Evolutionary conservation across 2,888 invertebrate species (phyloP), one percentile per base, ranked within the genome.

Genomic region (Antheraea assamensis): DNA sequence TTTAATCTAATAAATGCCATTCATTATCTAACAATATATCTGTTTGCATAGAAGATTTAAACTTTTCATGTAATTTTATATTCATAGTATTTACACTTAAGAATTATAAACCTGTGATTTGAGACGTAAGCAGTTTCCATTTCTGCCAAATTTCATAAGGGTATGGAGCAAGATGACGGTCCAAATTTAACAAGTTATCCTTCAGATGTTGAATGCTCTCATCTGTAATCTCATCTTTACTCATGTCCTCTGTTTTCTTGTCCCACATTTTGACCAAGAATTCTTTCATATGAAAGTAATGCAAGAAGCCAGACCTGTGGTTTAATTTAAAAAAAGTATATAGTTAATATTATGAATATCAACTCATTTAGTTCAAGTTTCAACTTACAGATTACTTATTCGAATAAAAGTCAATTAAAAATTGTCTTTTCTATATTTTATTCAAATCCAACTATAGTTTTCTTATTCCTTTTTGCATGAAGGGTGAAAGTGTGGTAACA

Each of bases 231-330:
- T 95, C 95, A 85, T 96, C 95, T 8, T 91, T 92, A 78, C 96
- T 95, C 24, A 98, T 94, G 84, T 98, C 97, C 92, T 99, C 99
- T 4, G 94, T 92, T 30, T 95, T 91, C 74, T 95, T 92, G 87
- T 99, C 97, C 99, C 99, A 99, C 88, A 97, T 97, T 84, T 96
- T 97, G 0, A 98, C 97, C 3, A 99, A 85, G 78, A 99, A 95
- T 91, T 99, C 99, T 75, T 96, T 95, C 79, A 96, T 95, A 79
- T 96, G 95, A 86, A 99, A 99, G 84, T 96, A 96, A 87, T 99
- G 97, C 86, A 98, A 97, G 85, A 99, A 98, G 5, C 98, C 98
- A 73, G 97, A 96, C 78, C 97, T 94, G 83, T 15, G 30, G 61
- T 30, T 64, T 30, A 17, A 64, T 30, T 58, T 24, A 3, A 58